Evolutionary conservation across 2,888 invertebrate species (phyloP).

Genomic region (Hypomecis punctinalis): DNA sequence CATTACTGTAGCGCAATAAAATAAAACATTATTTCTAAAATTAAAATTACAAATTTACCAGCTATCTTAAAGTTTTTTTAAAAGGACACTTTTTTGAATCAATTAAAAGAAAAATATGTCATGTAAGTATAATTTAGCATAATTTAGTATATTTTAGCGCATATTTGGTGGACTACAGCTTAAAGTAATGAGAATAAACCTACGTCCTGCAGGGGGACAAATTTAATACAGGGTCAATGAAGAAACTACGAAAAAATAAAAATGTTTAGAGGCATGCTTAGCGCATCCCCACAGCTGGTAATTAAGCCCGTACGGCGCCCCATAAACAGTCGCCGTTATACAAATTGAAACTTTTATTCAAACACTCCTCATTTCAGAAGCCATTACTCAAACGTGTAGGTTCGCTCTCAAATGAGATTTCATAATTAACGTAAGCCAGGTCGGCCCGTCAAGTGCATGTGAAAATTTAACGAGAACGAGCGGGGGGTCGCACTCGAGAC

Average conservation of each 20-base stretch:
- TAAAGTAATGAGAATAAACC: too few relatives aligned
- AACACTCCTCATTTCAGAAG: constrained; percentile 73
- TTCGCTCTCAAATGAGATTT: constrained; percentile 81
- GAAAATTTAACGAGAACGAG: constrained; percentile 81
- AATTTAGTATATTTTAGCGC: too few relatives aligned
- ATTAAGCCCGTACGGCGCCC: constrained; percentile 39
- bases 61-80: too few relatives aligned
- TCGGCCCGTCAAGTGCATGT: constrained; percentile 82
- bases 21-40: too few relatives aligned
- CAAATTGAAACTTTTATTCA: constrained; percentile 71
- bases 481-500: constrained; percentile 60
- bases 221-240: too few relatives aligned
- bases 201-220: too few relatives aligned
- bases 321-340: constrained; percentile 50
- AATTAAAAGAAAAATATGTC: too few relatives aligned
- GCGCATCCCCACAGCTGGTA: constrained; percentile 18
- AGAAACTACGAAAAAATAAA: not conserved
- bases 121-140: too few relatives aligned
- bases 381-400: constrained; percentile 79
- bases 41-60: too few relatives aligned
- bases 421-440: constrained; percentile 83
- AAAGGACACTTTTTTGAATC: too few relatives aligned
- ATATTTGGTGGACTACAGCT: too few relatives aligned
- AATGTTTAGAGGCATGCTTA: not conserved
- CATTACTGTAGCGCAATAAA: too few relatives aligned